Conservation (phyloP, 2,888 invertebrate species). For the Gisinianus flammeolus region DNA sequence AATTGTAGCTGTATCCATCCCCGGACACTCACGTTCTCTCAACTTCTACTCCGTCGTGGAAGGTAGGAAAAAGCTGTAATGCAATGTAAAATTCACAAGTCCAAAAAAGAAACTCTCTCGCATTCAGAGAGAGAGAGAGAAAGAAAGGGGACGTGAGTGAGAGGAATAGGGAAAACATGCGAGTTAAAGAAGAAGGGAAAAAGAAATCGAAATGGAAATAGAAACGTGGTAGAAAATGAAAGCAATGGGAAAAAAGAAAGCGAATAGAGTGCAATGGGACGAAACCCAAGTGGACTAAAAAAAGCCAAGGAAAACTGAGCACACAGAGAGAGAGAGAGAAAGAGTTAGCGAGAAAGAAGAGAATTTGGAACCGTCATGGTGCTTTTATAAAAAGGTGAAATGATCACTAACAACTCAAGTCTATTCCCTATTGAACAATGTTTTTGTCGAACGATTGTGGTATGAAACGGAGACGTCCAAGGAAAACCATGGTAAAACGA, state of each 20-base stretch:
- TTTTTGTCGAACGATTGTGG: neutral
- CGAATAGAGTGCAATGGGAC: neutral
- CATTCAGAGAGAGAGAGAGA: slow-evolving; percentile 13
- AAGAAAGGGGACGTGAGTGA: slow-evolving; percentile 25
- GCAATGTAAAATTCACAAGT: too few relatives aligned
- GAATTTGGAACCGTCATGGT: slow-evolving; percentile 5
- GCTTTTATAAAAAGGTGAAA: slow-evolving; percentile 9
- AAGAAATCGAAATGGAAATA: neutral
- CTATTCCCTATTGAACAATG: neutral
- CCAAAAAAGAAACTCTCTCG: neutral
- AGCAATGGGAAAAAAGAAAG: slow-evolving; percentile 13
- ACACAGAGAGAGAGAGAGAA: slow-evolving; percentile 26
- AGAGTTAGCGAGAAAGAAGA: neutral
- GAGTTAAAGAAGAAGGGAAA: too few relatives aligned
- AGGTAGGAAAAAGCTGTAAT: too few relatives aligned
- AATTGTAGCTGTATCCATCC: neutral
- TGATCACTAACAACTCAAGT: slow-evolving; percentile 15
- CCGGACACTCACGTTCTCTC: neutral
- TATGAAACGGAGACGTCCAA: neutral
- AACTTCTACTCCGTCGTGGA: too few relatives aligned
- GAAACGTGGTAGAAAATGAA: slow-evolving; percentile 9
- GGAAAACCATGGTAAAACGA: neutral
- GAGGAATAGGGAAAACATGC: slow-evolving; percentile 27
- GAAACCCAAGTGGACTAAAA: neutral
- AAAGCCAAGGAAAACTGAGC: neutral